A percentile compares a stretch with the other conserved stretches of the same genome.
These are phyloP conservation scores for Artibeus lituratus DNA, from an alignment of 2,797 vertebrate genomes.

Conservation along the genomic window DNA sequence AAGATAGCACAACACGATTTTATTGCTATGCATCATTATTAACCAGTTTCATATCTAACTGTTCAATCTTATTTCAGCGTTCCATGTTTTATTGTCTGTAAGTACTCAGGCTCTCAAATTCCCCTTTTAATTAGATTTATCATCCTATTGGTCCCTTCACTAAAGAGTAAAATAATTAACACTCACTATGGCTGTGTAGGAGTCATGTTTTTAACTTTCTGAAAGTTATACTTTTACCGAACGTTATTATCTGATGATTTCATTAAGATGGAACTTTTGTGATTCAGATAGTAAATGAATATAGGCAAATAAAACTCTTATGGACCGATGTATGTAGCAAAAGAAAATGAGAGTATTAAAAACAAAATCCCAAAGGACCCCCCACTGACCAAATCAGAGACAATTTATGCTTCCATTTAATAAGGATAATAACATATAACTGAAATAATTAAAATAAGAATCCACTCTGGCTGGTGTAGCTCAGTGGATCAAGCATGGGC, in stretches of 20 bases:
- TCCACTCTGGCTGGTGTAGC: too few relatives aligned
- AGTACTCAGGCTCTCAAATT: not conserved
- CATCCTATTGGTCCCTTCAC: not conserved
- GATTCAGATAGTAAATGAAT: not conserved
- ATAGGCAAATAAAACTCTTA: not conserved
- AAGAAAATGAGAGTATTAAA: not conserved
- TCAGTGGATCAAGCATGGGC: too few relatives aligned
- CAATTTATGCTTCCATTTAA: not conserved
- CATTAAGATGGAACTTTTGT: not conserved
- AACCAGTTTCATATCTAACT: not conserved
- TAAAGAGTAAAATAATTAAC: conserved; percentile 17
- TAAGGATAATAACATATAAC: not conserved
- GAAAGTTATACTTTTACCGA: not conserved
- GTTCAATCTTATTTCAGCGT: not conserved
- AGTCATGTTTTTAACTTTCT: not conserved
- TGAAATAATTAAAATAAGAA: conserved; percentile 1
- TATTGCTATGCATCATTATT: not conserved
- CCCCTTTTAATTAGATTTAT: not conserved
- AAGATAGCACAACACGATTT: not conserved
- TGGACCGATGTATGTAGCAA: not conserved
- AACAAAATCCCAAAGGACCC: not conserved
- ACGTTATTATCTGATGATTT: not conserved
- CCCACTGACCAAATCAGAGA: not conserved
- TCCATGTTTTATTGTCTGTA: not conserved
- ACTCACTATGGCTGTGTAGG: not conserved